A percentile compares a stretch with the other conserved stretches of the same genome.
These are phyloP conservation scores for Lordiphosa andalusiaca DNA, from an alignment of 2,888 invertebrate genomes.

Conservation along the genomic window DNA sequence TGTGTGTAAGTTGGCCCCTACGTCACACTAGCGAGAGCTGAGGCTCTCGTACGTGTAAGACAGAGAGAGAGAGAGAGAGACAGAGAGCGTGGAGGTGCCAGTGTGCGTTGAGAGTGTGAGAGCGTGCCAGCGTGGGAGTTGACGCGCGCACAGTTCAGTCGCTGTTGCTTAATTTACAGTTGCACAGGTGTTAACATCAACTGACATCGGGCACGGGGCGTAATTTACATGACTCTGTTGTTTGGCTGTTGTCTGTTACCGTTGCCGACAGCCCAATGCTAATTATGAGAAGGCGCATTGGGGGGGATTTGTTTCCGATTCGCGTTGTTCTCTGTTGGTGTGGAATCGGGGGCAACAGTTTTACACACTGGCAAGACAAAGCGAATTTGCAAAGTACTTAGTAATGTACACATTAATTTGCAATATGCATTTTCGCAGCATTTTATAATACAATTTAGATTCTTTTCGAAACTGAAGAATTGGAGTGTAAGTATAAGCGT, in stretches of 20 bases:
- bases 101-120: slow-evolving; percentile 3
- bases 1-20: slow-evolving; percentile 40
- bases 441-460: too few species aligned
- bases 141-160: slow-evolving; percentile 14
- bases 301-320: neutral
- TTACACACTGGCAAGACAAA: neutral
- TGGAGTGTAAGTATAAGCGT: too few species aligned
- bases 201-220: slow-evolving; percentile 52
- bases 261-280: slow-evolving; percentile 8
- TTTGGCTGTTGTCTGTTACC: slow-evolving; percentile 1
- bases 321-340: neutral
- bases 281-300: slow-evolving; percentile 3
- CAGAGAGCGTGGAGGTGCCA: neutral
- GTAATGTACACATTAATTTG: too few species aligned
- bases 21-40: slow-evolving; percentile 49
- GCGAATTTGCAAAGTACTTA: too few species aligned
- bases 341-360: slow-evolving; percentile 1
- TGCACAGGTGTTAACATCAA: slow-evolving; percentile 29
- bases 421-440: too few species aligned
- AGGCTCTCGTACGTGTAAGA: slow-evolving; percentile 5
- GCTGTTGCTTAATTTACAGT: slow-evolving; percentile 45
- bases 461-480: too few species aligned
- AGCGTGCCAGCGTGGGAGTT: slow-evolving; percentile 53
- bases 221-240: slow-evolving; percentile 41
- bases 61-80: slow-evolving; percentile 19